Percentiles rank a stretch among this genome's conserved stretches.
These are phyloP conservation scores for Hirundichthys speculiger DNA, from an alignment of 2,113 vertebrate genomes.

Conservation along the genomic window DNA sequence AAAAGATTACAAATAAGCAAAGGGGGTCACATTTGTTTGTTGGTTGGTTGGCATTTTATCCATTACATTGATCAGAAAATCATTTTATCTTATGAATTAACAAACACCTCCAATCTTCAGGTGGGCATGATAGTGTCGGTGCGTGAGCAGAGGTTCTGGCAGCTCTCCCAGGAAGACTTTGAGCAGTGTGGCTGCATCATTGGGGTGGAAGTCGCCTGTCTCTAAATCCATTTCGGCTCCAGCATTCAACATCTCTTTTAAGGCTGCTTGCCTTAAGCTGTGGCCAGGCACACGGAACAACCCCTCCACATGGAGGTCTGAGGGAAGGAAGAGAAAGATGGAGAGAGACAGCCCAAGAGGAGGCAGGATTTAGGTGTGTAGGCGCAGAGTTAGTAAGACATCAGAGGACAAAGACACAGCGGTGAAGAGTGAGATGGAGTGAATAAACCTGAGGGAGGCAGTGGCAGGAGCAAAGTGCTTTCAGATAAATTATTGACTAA, in stretches of 20 bases:
- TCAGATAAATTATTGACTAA: constrained; percentile 76
- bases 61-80: background rate
- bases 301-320: constrained; percentile 94
- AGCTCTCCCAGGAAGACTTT: constrained; percentile 95
- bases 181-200: constrained; percentile 93
- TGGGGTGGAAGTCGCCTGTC: constrained; percentile 94
- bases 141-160: constrained; percentile 93
- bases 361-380: constrained; percentile 5
- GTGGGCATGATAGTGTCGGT: constrained; percentile 93
- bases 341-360: constrained; percentile 12
- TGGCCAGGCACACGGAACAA: constrained; percentile 97
- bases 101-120: constrained; percentile 83
- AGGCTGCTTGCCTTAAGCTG: constrained; percentile 91
- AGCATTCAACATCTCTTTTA: constrained; percentile 92
- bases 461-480: constrained; percentile 70
- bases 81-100: background rate
- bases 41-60: too few species aligned
- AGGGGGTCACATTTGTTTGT: background rate
- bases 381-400: constrained; percentile 6
- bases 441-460: constrained; percentile 49
- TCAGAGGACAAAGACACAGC: constrained; percentile 28
- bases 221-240: constrained; percentile 93
- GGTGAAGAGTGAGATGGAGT: constrained; percentile 27
- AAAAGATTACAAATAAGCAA: constrained; percentile 4
- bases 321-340: constrained; percentile 8